These are phyloP conservation scores for Bothrops jararaca DNA, from an alignment of 2,113 vertebrate genomes.

Conservation along the genomic window DNA sequence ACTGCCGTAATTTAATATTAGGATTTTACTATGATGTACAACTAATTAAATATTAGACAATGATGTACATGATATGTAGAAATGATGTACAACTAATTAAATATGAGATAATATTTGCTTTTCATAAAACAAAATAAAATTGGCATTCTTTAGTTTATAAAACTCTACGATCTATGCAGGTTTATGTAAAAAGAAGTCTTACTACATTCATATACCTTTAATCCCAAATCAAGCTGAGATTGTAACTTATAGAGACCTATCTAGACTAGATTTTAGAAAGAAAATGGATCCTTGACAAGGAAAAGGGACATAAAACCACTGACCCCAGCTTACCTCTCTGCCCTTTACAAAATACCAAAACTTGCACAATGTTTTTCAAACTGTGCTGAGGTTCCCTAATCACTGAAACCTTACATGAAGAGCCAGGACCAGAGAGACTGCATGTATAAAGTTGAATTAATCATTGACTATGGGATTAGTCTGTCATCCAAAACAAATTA, in stretches of 20 bases:
- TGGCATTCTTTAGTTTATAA: not conserved
- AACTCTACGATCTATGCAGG: not conserved
- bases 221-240: not conserved
- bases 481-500: not conserved
- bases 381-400: not conserved
- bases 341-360: not conserved
- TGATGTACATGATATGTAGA: not conserved
- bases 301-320: not conserved
- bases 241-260: not conserved
- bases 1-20: not conserved
- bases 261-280: not conserved
- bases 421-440: not conserved
- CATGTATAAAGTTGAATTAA: slow-evolving; percentile 1
- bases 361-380: not conserved
- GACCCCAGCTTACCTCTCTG: not conserved
- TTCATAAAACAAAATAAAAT: not conserved
- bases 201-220: not conserved
- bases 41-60: not conserved
- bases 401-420: not conserved
- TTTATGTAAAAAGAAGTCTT: not conserved
- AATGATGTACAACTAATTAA: not conserved
- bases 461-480: slow-evolving; percentile 7
- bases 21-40: not conserved
- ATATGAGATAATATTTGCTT: not conserved
- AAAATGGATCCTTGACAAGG: not conserved